phyloP scores from a whole-genome alignment of 2,888 invertebrate species.

The Ashinkailepas kermadecensis region DNA sequence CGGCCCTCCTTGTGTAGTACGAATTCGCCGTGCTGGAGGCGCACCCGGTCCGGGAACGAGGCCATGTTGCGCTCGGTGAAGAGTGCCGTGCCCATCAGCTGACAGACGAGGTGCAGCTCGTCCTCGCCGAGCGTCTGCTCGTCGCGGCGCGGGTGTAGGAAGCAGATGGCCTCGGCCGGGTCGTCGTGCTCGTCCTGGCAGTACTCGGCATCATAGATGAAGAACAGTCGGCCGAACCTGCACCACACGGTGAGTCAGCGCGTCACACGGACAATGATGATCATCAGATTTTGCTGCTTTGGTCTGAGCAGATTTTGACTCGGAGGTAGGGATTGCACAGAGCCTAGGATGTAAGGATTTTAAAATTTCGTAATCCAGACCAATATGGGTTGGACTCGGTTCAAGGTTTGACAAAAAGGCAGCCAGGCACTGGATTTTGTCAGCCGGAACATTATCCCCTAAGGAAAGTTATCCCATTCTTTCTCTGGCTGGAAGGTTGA shows the following conservation, averaged over 20 bases:
- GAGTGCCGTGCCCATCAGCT: slow-evolving; percentile 7
- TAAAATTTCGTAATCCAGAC: too few relatives aligned
- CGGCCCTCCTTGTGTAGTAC: background rate
- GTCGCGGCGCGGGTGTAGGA: background rate
- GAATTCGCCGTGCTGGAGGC: background rate
- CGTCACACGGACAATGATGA: too few relatives aligned
- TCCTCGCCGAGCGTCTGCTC: background rate
- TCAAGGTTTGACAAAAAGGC: too few relatives aligned
- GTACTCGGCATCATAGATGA: background rate
- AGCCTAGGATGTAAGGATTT: too few relatives aligned
- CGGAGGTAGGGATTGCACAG: too few relatives aligned
- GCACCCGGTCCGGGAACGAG: background rate
- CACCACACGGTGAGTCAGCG: background rate
- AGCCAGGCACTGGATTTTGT: too few relatives aligned
- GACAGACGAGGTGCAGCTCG: background rate
- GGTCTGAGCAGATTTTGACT: too few relatives aligned
- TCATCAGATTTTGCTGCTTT: too few relatives aligned
- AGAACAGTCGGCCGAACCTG: background rate
- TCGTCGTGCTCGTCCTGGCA: background rate
- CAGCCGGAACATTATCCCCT: too few relatives aligned
- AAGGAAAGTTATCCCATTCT: too few relatives aligned
- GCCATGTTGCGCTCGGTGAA: slow-evolving; percentile 2
- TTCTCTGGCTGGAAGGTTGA: too few relatives aligned
- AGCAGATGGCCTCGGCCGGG: background rate
- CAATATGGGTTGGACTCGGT: too few relatives aligned